Conservation (phyloP, 2,113 vertebrate species). For the Elachura formosa region DNA sequence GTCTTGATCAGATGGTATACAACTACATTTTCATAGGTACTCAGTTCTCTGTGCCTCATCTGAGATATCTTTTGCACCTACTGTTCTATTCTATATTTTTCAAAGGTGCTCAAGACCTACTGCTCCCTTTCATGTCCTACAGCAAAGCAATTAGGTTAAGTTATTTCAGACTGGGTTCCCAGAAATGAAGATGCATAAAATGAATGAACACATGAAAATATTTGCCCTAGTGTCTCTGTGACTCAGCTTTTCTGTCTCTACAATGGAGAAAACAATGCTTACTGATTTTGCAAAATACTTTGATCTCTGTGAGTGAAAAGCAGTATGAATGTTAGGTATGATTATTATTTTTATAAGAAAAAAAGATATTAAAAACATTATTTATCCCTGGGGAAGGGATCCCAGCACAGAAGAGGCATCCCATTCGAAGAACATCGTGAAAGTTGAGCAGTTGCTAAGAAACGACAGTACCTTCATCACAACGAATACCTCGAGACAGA, state of each 20-base stretch:
- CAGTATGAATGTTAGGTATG: neutral
- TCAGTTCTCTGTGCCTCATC: neutral
- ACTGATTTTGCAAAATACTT: neutral
- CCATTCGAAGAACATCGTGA: neutral
- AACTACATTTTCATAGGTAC: slow-evolving; percentile 4
- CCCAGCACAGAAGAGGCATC: neutral
- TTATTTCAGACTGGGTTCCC: slow-evolving; percentile 56
- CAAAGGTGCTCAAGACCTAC: slow-evolving; percentile 55
- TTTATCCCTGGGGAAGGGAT: neutral
- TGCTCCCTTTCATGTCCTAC: slow-evolving; percentile 42
- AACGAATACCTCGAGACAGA: neutral
- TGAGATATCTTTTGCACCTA: slow-evolving; percentile 1
- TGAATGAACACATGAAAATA: slow-evolving; percentile 50
- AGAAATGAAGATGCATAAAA: slow-evolving; percentile 56
- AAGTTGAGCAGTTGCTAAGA: slow-evolving; percentile 39
- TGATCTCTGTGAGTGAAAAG: neutral
- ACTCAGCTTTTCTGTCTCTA: slow-evolving; percentile 40
- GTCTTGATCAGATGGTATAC: neutral
- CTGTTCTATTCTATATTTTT: slow-evolving; percentile 28
- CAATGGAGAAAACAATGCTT: neutral
- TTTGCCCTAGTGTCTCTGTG: slow-evolving; percentile 20
- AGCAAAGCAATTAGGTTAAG: slow-evolving; percentile 56
- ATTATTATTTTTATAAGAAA: neutral
- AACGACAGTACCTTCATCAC: neutral
- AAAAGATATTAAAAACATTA: neutral